phyloP scores from a whole-genome alignment of 2,888 invertebrate genomes.

The Drosophila leonis region DNA sequence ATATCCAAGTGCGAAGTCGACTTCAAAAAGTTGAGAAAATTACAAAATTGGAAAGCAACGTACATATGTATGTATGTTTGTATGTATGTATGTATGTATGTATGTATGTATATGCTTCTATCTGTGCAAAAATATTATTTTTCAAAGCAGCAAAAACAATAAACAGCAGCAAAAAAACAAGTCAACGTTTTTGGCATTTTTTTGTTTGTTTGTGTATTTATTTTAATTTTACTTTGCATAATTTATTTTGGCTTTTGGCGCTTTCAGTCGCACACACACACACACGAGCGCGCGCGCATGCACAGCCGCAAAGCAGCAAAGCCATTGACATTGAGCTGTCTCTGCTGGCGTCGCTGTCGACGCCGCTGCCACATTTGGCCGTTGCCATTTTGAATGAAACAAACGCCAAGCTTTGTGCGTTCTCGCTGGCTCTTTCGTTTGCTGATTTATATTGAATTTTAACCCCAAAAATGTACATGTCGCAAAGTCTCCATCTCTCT shows the following conservation, averaged over 20 bases:
- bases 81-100: slow-evolving; percentile 1
- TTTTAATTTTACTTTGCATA: slow-evolving; percentile 62
- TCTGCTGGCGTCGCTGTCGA: slow-evolving; percentile 37
- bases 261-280: slow-evolving; percentile 34
- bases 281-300: slow-evolving; percentile 13
- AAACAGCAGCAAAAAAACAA: slow-evolving; percentile 21
- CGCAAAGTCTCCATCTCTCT: too few relatives aligned
- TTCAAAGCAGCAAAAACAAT: slow-evolving; percentile 8
- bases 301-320: slow-evolving; percentile 29
- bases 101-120: slow-evolving; percentile 1
- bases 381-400: slow-evolving; percentile 68
- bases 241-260: slow-evolving; percentile 61
- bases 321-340: slow-evolving; percentile 78
- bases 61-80: background rate
- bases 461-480: slow-evolving; percentile 72
- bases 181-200: slow-evolving; percentile 58
- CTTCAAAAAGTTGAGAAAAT: slow-evolving; percentile 6
- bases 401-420: slow-evolving; percentile 28
- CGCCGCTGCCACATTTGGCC: slow-evolving; percentile 67
- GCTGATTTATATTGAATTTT: slow-evolving; percentile 54
- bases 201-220: slow-evolving; percentile 8
- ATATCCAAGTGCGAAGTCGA: slow-evolving; percentile 14
- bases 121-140: slow-evolving; percentile 9
- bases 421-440: slow-evolving; percentile 19
- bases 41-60: slow-evolving; percentile 7